Percentiles rank a stretch among this genome's conserved stretches.
These are phyloP conservation scores for Sula dactylatra DNA, from an alignment of 2,113 vertebrate species.

Conservation along the genomic window DNA sequence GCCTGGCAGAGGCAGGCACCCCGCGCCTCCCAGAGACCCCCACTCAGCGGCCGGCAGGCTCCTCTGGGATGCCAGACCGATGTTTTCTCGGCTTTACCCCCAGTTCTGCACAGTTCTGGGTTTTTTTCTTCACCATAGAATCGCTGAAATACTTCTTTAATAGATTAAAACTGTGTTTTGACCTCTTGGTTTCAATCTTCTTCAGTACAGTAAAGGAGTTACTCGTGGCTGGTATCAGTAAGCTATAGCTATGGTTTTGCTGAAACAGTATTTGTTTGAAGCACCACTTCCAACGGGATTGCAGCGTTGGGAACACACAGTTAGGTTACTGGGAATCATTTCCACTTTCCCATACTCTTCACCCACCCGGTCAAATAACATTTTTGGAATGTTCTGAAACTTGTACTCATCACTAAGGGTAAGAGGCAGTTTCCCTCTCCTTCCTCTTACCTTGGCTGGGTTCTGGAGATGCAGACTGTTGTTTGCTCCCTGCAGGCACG, in stretches of 20 bases:
- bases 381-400: background rate
- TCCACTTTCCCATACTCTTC: background rate
- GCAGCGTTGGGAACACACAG: background rate
- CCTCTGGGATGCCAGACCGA: background rate
- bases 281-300: background rate
- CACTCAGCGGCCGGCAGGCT: background rate
- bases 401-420: background rate
- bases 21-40: background rate
- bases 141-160: background rate
- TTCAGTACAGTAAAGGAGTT: background rate
- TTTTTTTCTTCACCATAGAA: background rate
- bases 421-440: background rate
- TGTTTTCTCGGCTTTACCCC: background rate
- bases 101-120: background rate
- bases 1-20: background rate
- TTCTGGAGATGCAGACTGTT: background rate
- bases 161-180: background rate
- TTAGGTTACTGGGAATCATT: background rate
- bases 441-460: background rate
- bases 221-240: background rate
- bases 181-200: background rate
- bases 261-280: background rate
- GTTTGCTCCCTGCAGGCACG: background rate
- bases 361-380: background rate
- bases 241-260: background rate